Evolutionary conservation across 2,113 vertebrate genomes (phyloP).

Genomic region (Poicephalus meyeri): DNA sequence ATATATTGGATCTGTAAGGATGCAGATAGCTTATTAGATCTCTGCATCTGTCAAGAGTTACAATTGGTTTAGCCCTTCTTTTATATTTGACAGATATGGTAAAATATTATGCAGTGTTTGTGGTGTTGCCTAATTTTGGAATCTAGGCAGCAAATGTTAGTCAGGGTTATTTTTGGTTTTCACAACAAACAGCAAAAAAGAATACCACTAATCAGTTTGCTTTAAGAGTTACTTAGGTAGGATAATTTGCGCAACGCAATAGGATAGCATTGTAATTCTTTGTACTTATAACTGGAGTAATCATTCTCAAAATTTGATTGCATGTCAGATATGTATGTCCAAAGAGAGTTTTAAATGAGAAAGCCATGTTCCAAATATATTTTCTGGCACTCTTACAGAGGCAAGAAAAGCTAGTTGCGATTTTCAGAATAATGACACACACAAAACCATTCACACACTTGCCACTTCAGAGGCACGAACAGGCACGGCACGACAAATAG

Average conservation of each 20-base stretch:
- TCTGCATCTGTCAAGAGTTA: neutral
- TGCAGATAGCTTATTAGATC: neutral
- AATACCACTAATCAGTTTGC: neutral
- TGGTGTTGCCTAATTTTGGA: neutral
- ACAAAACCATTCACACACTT: neutral
- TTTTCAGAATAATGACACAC: conserved; percentile 2
- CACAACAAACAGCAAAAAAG: neutral
- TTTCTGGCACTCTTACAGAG: neutral
- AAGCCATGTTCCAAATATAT: conserved; percentile 5
- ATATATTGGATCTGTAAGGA: neutral
- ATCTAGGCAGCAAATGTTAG: neutral
- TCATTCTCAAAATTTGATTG: conserved; percentile 17
- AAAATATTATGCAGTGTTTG: neutral
- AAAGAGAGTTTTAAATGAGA: conserved; percentile 11
- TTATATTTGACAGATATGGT: neutral
- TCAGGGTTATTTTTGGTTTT: neutral
- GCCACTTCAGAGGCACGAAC: neutral
- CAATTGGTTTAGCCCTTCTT: neutral
- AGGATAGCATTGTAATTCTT: neutral
- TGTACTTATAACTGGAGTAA: neutral
- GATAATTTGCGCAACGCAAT: neutral
- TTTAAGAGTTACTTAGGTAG: neutral
- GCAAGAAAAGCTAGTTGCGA: neutral
- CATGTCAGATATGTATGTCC: neutral
- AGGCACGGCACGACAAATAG: neutral